A percentile compares a stretch with the other conserved stretches of the same genome.
Conservation (phyloP, 2,888 invertebrate species). For the Acleris laterana region DNA sequence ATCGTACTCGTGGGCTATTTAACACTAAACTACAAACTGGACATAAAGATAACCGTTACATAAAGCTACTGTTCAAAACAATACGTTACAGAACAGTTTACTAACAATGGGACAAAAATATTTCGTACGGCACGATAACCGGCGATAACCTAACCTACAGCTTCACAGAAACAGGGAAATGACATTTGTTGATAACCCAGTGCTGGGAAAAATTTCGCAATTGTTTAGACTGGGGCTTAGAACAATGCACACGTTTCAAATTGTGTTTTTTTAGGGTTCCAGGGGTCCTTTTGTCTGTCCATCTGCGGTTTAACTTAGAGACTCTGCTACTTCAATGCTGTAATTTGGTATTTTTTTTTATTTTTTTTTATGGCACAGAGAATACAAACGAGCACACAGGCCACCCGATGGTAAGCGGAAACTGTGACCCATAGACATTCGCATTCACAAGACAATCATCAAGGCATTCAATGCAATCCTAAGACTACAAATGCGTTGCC, state of each 20-base stretch:
- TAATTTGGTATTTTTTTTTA: too few species aligned
- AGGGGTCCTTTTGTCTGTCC: too few species aligned
- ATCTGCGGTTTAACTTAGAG: too few species aligned
- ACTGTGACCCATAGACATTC: too few species aligned
- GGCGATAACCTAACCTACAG: slow-evolving; percentile 55
- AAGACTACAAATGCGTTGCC: too few species aligned
- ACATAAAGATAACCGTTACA: slow-evolving; percentile 42
- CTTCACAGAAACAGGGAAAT: slow-evolving; percentile 57
- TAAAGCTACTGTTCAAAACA: slow-evolving; percentile 41
- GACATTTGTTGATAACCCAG: slow-evolving; percentile 48
- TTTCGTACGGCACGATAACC: slow-evolving; percentile 45
- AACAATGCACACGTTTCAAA: not conserved
- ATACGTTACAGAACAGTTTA: slow-evolving; percentile 41
- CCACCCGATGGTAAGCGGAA: too few species aligned
- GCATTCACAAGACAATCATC: too few species aligned
- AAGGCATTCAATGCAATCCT: too few species aligned
- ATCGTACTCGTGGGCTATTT: slow-evolving; percentile 3
- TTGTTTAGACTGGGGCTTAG: slow-evolving; percentile 10
- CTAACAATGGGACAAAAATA: slow-evolving; percentile 55
- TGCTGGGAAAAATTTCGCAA: slow-evolving; percentile 39
- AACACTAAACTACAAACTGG: slow-evolving; percentile 14
- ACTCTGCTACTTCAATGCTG: too few species aligned
- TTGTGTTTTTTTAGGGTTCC: too few species aligned
- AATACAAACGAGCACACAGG: too few species aligned
- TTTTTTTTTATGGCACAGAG: too few species aligned